These are phyloP conservation scores for Ichneumoninae sp. DNA, from an alignment of 2,888 invertebrate genomes.

Conservation along the genomic window DNA sequence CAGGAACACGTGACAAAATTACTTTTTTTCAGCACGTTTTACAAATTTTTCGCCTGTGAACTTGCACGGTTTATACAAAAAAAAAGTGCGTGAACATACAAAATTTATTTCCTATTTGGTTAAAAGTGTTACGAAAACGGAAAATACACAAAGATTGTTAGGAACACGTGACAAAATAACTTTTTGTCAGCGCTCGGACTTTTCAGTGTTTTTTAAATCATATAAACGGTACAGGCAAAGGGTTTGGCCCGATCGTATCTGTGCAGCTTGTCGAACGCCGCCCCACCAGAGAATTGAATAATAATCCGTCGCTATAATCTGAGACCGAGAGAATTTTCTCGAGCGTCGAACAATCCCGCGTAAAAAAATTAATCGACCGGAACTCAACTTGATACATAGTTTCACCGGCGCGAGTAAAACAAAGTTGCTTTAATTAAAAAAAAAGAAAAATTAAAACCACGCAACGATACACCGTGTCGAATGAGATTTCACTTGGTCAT, in stretches of 20 bases:
- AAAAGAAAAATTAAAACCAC: constrained; percentile 21
- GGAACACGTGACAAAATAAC: too few relatives aligned
- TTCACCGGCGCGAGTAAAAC: constrained; percentile 7
- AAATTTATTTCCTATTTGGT: too few relatives aligned
- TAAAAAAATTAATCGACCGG: constrained; percentile 1
- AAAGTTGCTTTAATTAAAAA: not conserved
- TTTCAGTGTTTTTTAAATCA: not conserved
- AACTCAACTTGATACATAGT: not conserved
- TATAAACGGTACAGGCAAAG: not conserved
- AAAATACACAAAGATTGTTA: too few relatives aligned
- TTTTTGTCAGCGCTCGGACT: not conserved
- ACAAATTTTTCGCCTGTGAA: too few relatives aligned
- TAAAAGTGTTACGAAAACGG: too few relatives aligned
- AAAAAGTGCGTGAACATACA: too few relatives aligned
- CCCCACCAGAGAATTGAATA: not conserved
- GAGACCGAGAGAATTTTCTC: not conserved
- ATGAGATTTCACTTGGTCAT: constrained; percentile 45
- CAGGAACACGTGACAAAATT: too few relatives aligned
- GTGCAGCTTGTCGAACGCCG: not conserved
- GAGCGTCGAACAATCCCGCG: constrained; percentile 4
- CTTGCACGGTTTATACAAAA: too few relatives aligned
- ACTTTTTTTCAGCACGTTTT: too few relatives aligned
- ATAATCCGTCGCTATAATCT: not conserved
- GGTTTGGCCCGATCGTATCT: not conserved
- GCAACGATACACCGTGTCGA: constrained; percentile 41